Evolutionary conservation across 1,140 invertebrate species (phyloP).

Genomic region (Prorops nasuta): DNA sequence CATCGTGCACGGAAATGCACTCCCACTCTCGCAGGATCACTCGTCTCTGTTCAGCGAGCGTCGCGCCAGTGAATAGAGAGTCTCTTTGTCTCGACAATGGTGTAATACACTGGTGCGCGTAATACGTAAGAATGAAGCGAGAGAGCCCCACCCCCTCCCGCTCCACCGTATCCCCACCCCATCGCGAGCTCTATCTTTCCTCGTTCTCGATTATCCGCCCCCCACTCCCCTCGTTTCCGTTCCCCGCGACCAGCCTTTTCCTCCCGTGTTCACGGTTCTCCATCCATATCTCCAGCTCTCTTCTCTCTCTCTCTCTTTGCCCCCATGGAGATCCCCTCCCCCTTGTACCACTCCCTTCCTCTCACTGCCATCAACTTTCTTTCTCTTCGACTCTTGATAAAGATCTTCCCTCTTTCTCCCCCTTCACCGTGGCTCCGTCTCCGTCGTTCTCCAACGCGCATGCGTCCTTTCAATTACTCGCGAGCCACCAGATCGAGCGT

Average conservation of each 20-base stretch:
- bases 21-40: constrained; percentile 2
- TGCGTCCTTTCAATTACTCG: constrained; percentile 1
- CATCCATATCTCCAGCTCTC: constrained; percentile 9
- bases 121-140: constrained; percentile 29
- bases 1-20: not conserved
- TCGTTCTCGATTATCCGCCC: constrained; percentile 9
- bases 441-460: constrained; percentile 15
- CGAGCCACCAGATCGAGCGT: not conserved
- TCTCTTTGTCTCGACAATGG: constrained; percentile 28
- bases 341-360: not conserved
- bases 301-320: constrained; percentile 15
- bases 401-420: not conserved
- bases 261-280: not conserved
- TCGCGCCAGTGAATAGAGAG: constrained; percentile 12
- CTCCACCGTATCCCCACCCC: not conserved
- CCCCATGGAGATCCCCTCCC: constrained; percentile 1
- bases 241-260: constrained; percentile 5
- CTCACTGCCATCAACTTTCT: not conserved
- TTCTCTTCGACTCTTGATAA: not conserved
- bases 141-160: constrained; percentile 5
- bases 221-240: not conserved
- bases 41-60: not conserved
- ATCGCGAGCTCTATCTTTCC: constrained; percentile 10
- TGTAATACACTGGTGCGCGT: constrained; percentile 24
- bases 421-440: not conserved